Conservation (phyloP, 1,140 invertebrate genomes). For the Sesamia nonagrioides region DNA sequence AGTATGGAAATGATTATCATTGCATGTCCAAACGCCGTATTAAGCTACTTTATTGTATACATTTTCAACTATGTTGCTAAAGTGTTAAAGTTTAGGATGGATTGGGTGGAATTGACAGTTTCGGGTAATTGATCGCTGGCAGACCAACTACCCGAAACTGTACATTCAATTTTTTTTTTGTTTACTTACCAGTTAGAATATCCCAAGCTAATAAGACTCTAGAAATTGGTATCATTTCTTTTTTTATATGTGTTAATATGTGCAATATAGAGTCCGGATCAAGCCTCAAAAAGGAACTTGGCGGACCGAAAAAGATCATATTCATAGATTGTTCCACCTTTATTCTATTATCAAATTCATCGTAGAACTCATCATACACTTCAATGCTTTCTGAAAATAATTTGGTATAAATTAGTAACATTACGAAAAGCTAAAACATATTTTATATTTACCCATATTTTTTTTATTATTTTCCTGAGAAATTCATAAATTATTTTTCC, state of each 20-base stretch:
- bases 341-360: constrained; percentile 74
- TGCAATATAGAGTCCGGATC: constrained; percentile 79
- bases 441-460: no score
- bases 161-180: neutral
- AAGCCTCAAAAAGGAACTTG: constrained; percentile 73
- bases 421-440: no score
- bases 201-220: constrained; percentile 76
- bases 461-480: no score
- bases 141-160: neutral
- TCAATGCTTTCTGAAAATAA: constrained; percentile 53
- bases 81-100: no score
- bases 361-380: constrained; percentile 75
- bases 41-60: no score
- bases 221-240: constrained; percentile 73
- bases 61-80: no score
- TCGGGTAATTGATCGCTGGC: neutral
- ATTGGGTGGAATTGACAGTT: no score
- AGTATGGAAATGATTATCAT: no score
- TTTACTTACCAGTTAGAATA: constrained; percentile 74
- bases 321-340: constrained; percentile 75
- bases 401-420: neutral
- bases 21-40: no score
- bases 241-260: constrained; percentile 71
- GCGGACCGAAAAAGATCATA: constrained; percentile 79
- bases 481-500: no score